Base-by-base conservation (phyloP, 1,140 invertebrate genomes). In the Cydia splendana region DNA sequence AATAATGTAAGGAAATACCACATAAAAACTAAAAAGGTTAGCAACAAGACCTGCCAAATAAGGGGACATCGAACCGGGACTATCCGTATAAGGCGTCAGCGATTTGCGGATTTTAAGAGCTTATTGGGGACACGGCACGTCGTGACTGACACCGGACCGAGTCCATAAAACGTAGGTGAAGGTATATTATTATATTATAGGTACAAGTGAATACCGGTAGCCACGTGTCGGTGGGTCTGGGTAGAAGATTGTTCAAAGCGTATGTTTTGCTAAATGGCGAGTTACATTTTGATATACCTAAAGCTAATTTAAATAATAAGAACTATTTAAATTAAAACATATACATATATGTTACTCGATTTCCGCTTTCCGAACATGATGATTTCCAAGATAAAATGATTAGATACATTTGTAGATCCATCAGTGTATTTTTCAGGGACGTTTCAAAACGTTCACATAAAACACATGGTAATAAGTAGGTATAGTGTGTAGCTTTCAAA, bases 51-150 rank as follows among this genome's bases (percentile, higher is more conserved):
- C 28, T 30, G 65, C 30, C 65, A 30, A 38, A 34, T 69, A 69
- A 69, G 28, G 30, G 30, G 12, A 38, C 30, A 38, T 15, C 65
- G 65, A 69, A 69, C 57, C 57, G 57, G 18, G 57, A 24, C 57
- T 62, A 69, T n/a, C 30, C 65, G 28, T 34, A 69, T 34, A 69
- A 69, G 65, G 65, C 30, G 65, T n/a, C 5, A 69, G 30, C 65
- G 65, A 69, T 69, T 69, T 69, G 28, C 65, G 12, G 65, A 24
- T 69, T 34, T 69, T 69, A 69, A 69, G 65, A 69, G 65, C 28
- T 69, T 38, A 69, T 69, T 69, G 65, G 28, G 65, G 65, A 69
- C 65, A 69, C 28, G 65, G 30, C 13, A 10, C 12, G 30, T 69
- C 65, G 65, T 38, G 65, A 69, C 65, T 34, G 65, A 34, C 30